Base-by-base conservation (phyloP, 2,888 invertebrate genomes). In the Diarsia brunnea region DNA sequence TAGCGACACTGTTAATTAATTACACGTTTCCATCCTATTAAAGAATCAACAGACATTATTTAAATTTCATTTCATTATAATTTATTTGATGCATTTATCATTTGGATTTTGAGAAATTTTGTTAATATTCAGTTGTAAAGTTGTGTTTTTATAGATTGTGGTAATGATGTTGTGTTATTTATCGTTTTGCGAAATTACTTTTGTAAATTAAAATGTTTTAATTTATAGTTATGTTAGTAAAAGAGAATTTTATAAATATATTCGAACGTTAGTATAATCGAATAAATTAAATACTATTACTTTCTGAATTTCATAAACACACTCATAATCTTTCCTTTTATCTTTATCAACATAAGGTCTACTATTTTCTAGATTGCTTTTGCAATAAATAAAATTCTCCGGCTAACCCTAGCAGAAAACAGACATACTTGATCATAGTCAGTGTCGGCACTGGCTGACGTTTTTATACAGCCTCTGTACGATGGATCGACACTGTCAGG, bases 1-100 rank as follows among this genome's bases (percentile, higher is more conserved):
- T 93, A 93, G 94, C 92, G 93, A 94, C 94, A 92, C 90, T 92
- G 92, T 93, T 94, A 95, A 95, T 95, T 95, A 95, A 95, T 95
- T 92, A 93, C 91, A 89, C 92, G 90, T 93, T 89, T 81, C 85
- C 89, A 85, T 89, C 73, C 86, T 82, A 89, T 89, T 87, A 84
- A 84, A 83, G 81, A 87, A 87, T 87, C 84, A 86, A 85, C 85
- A 84, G 83, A 79, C 85, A 82, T 88, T 87, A 88, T 85, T 87
- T 85, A 88, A 87, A 87, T 85, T 84, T 83, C 73, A 82, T 82
- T 79, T 83, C 77, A 84, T 82, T 79, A 79, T 84, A 86, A 89
- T 88, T 89, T 86, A 88, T 79, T 83, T 78, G 81, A 79, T 85
- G 78, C 85, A 86, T 89, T 84, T 82, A 81, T 85, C 84, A 82